Conservation (phyloP, 2,113 vertebrate genomes). For the Ceyx margarethae region DNA sequence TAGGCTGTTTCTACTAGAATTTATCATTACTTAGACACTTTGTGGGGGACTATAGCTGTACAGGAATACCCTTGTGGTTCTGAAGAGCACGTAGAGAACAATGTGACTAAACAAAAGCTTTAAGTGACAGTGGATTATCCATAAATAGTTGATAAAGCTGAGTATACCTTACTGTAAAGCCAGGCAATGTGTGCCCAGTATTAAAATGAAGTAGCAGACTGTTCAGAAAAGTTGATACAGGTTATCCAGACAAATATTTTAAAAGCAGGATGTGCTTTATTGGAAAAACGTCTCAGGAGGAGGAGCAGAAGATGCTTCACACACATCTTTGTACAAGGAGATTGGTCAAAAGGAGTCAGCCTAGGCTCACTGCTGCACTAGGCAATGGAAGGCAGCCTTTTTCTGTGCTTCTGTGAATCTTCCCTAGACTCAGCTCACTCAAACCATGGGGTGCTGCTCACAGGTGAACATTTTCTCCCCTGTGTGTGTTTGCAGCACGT, state of each 20-base stretch:
- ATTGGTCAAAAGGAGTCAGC: neutral
- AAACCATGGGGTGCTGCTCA: neutral
- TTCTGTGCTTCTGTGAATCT: conserved; percentile 12
- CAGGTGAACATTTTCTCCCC: neutral
- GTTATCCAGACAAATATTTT: neutral
- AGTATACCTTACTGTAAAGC: neutral
- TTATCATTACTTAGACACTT: conserved; percentile 5
- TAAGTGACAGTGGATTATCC: neutral
- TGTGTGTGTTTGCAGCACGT: neutral
- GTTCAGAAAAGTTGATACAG: neutral
- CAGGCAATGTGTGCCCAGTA: neutral
- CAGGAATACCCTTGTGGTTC: neutral
- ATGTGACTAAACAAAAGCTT: neutral
- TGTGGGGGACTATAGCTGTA: neutral
- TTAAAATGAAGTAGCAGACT: neutral
- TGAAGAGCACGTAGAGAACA: neutral
- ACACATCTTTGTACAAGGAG: neutral
- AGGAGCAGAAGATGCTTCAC: neutral
- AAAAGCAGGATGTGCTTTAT: neutral
- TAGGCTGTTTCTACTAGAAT: conserved; percentile 27
- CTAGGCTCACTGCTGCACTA: neutral
- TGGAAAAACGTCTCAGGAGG: neutral
- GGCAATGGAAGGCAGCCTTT: neutral
- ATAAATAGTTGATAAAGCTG: conserved; percentile 28
- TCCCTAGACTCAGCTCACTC: conserved; percentile 22